Base-by-base conservation (phyloP, 2,797 vertebrate genomes). In the Podarcis siculus region DNA sequence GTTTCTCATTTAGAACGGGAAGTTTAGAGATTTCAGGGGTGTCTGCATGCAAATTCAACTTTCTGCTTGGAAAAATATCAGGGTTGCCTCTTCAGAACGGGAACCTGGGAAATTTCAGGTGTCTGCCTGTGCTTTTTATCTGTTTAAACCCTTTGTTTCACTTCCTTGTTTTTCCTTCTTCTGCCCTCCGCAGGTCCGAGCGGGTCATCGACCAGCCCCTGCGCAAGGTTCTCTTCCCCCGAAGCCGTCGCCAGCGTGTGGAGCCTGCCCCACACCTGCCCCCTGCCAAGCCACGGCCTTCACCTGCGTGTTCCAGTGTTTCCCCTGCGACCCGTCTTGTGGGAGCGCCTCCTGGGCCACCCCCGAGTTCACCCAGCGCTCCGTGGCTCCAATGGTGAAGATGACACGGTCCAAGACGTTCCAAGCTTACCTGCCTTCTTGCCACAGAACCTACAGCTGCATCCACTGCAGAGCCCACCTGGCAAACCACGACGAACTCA, bases 221-320 rank as follows among this genome's bases (percentile, higher is more conserved):
- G 72, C 64, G 73, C 91, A 72, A 10, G 3, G 1, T 71, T 86
- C 92, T 84, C 92, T 91, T 94, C 91, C 95, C 95, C 93, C 89
- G 94, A 93, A 96, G 94, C 95, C 12, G 10, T 95, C 94, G 83
- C 87, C 97, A 95, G 97, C 27, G 97, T 98, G 97, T 97, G 97
- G 97, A 97, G 96, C 96, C 96, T 93, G 97, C 97, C 98, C 98
- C 98, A 98, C 98, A 96, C 95, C 96, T 90, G 87, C 96, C 97
- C 95, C 96, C 97, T 97, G 95, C 97, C 98, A 95, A 97, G 99
- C 98, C 99, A 99, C 98, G 98, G 99, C 99, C 98, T 99, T 99
- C 97, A 99, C 99, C 97, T 99, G 99, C 95, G 99, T 99, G 96
- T 98, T 99, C 97, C 99, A 98, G 95, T 99, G 99, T 97, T 99